Conservation (phyloP, 2,113 vertebrate species). For the Corythaeola cristata region DNA sequence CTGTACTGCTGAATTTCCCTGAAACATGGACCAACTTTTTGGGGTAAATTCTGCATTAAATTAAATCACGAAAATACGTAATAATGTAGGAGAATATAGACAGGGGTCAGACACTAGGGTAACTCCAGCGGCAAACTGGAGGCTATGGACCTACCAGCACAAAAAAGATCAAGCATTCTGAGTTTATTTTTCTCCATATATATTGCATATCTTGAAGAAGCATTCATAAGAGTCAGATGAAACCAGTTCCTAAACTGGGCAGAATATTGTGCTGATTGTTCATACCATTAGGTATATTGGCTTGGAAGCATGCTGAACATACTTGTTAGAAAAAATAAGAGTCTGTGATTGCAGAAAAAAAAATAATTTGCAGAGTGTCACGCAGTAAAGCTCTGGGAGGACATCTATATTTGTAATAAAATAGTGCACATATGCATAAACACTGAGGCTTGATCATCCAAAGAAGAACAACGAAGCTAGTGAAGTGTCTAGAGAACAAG, state of each 20-base stretch:
- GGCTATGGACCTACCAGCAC: not conserved
- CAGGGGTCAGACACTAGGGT: not conserved
- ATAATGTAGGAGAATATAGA: not conserved
- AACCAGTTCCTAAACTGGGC: not conserved
- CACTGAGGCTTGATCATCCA: not conserved
- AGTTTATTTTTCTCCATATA: not conserved
- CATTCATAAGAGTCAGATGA: not conserved
- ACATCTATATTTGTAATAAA: not conserved
- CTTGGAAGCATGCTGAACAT: not conserved
- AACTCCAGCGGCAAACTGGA: not conserved
- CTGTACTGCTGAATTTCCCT: not conserved
- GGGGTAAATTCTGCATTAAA: not conserved
- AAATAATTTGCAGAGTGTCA: not conserved
- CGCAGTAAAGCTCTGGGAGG: not conserved
- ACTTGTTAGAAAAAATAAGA: not conserved
- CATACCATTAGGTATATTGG: not conserved
- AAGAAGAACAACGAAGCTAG: too few relatives aligned
- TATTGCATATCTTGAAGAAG: not conserved
- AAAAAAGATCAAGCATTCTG: not conserved
- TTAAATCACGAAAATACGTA: not conserved
- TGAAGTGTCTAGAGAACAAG: too few relatives aligned
- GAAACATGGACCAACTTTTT: not conserved
- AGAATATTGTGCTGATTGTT: not conserved
- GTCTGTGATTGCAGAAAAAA: not conserved
- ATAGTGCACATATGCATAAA: not conserved